phyloP scores from a whole-genome alignment of 2,888 invertebrate genomes.

The Leptopilina myrica region DNA sequence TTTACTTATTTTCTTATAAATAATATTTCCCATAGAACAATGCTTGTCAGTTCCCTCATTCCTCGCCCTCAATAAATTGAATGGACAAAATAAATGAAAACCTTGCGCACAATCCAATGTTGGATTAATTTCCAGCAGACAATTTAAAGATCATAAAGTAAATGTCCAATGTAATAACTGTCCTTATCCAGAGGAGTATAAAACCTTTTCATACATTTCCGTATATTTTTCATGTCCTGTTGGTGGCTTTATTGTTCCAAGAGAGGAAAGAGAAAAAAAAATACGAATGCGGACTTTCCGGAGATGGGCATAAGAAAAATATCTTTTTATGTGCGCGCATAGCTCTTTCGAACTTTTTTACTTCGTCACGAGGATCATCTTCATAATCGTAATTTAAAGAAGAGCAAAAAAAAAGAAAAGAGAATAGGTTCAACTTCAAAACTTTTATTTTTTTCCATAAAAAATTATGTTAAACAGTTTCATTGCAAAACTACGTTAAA shows the following conservation, averaged over 20 bases:
- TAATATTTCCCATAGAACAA: too few species aligned
- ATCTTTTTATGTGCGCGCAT: constrained; percentile 15
- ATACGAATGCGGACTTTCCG: neutral
- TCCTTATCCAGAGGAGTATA: neutral
- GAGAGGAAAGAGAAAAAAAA: neutral
- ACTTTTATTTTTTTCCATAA: too few species aligned
- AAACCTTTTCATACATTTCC: neutral
- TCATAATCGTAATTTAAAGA: constrained; percentile 2
- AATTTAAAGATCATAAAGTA: constrained; percentile 15
- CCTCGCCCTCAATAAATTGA: too few species aligned
- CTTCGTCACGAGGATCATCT: neutral
- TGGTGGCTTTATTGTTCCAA: constrained; percentile 20
- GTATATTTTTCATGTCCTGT: constrained; percentile 30
- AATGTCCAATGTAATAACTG: constrained; percentile 2
- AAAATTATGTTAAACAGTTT: too few species aligned
- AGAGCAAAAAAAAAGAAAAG: too few species aligned
- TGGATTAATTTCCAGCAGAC: neutral
- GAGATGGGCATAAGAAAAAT: constrained; percentile 5
- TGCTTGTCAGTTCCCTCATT: too few species aligned
- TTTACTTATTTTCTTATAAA: too few species aligned
- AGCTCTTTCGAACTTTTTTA: neutral
- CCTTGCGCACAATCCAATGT: neutral
- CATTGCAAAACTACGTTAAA: too few species aligned
- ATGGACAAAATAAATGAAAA: neutral
- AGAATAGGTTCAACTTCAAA: too few species aligned